Evolutionary conservation across 1,140 invertebrate genomes (phyloP).

Genomic region (Berghia stephanieae): DNA sequence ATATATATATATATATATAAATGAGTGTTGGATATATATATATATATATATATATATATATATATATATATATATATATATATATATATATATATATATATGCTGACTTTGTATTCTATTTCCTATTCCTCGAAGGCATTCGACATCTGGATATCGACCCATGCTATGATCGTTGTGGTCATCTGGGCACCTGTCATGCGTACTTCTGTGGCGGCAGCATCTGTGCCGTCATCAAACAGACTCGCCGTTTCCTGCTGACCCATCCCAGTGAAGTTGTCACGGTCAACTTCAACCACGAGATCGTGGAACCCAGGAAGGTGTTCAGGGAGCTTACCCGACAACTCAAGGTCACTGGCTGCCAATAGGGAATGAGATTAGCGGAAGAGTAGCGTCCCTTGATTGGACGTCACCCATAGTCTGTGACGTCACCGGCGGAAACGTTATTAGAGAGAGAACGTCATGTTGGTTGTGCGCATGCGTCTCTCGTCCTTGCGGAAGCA

Average conservation of each 20-base stretch:
- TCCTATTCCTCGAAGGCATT: not conserved
- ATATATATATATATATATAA: not conserved
- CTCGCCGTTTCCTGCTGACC: slow-evolving; percentile 20
- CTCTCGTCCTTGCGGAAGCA: too few relatives aligned
- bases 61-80: not conserved
- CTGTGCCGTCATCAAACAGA: slow-evolving; percentile 27
- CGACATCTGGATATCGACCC: slow-evolving; percentile 35
- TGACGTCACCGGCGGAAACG: too few relatives aligned
- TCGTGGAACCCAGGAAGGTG: slow-evolving; percentile 13
- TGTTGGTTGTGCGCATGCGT: too few relatives aligned
- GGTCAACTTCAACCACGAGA: slow-evolving; percentile 39
- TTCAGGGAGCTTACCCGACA: not conserved
- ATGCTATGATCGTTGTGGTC: slow-evolving; percentile 31
- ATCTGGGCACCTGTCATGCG: slow-evolving; percentile 31
- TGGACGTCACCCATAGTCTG: too few relatives aligned
- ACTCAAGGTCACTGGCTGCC: too few relatives aligned
- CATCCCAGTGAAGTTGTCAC: slow-evolving; percentile 26
- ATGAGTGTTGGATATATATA: not conserved
- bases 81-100: not conserved
- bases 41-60: not conserved
- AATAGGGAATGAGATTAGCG: too few relatives aligned
- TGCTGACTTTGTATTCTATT: not conserved
- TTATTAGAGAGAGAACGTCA: too few relatives aligned
- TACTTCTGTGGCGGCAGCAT: slow-evolving; percentile 31
- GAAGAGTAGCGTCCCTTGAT: too few relatives aligned